A percentile compares a stretch with the other conserved stretches of the same genome.
These are phyloP conservation scores for Thalassarche chlororhynchos DNA, from an alignment of 2,113 vertebrate genomes.

Conservation along the genomic window DNA sequence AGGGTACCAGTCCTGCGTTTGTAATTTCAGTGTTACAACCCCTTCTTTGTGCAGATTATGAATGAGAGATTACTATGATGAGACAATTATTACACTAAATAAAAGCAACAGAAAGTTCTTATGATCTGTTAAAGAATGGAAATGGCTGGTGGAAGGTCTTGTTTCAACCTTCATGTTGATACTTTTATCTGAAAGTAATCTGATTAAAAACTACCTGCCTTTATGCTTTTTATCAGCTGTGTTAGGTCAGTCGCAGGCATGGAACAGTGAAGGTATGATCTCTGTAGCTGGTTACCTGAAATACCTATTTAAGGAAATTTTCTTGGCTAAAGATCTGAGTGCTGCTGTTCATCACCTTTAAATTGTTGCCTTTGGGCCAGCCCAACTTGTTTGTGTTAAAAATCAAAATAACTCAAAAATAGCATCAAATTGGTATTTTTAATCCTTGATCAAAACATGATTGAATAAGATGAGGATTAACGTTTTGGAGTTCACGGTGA, in stretches of 20 bases:
- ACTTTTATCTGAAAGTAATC: background rate
- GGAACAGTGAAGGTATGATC: background rate
- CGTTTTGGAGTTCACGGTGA: background rate
- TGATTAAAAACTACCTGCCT: background rate
- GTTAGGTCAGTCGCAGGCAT: background rate
- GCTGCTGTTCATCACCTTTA: background rate
- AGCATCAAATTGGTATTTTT: background rate
- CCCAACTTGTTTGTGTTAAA: background rate
- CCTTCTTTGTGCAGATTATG: background rate
- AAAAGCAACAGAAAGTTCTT: background rate
- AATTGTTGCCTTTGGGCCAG: background rate
- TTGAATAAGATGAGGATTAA: background rate
- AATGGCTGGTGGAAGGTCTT: background rate
- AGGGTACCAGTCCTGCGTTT: background rate
- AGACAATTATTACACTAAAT: background rate
- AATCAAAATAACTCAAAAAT: background rate
- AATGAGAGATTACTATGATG: background rate
- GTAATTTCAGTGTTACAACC: background rate
- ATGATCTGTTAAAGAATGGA: background rate
- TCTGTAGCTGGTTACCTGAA: background rate
- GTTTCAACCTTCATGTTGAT: background rate
- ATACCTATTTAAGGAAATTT: background rate
- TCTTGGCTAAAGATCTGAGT: background rate
- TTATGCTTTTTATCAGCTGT: background rate
- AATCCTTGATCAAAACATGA: background rate